Percentiles rank a stretch among this genome's conserved stretches.
phyloP scores from a whole-genome alignment of 1,140 invertebrate species.

The Araneus ventricosus region DNA sequence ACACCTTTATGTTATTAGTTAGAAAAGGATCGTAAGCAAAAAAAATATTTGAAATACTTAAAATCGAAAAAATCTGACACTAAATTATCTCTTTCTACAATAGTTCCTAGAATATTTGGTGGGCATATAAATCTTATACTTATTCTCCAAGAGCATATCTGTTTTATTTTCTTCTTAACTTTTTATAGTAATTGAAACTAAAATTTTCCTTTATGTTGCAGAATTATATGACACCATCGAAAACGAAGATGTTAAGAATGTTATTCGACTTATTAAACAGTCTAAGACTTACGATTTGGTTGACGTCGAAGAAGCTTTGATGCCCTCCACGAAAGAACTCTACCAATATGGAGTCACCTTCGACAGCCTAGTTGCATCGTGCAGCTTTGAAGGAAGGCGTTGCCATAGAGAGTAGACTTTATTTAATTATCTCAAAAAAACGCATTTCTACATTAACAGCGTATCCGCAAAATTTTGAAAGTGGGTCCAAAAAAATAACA shows the following conservation, averaged over 20 bases:
- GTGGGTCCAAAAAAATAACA: no score
- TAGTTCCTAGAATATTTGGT: no score
- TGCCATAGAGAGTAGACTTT: constrained; percentile 35
- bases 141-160: no score
- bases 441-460: not conserved
- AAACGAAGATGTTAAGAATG: not conserved
- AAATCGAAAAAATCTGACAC: no score
- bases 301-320: constrained; percentile 36
- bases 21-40: no score
- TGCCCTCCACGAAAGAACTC: constrained; percentile 37
- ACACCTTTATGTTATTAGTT: no score
- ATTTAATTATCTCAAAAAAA: not conserved
- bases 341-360: constrained; percentile 25
- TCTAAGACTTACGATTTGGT: constrained; percentile 33
- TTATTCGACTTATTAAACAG: constrained; percentile 8
- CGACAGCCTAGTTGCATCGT: constrained; percentile 33
- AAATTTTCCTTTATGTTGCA: not conserved
- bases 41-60: no score
- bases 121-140: no score
- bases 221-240: not conserved
- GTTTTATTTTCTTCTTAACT: no score
- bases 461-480: no score
- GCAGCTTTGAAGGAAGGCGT: constrained; percentile 26
- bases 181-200: no score
- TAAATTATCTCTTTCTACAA: no score